phyloP scores from a whole-genome alignment of 2,797 vertebrate species.

The Bradypodion pumilum region DNA sequence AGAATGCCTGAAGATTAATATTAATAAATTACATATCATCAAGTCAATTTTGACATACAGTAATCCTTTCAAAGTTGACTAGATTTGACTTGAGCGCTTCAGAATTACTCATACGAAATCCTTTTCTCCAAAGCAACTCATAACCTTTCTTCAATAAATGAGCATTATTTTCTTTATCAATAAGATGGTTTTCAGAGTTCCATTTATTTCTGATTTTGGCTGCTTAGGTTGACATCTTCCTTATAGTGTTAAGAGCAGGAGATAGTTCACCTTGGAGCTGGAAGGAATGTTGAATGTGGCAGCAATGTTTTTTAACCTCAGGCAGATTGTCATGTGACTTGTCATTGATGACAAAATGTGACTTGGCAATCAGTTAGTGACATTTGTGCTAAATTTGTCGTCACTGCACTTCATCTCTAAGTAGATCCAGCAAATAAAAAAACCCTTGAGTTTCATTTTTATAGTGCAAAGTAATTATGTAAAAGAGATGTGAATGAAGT shows the following conservation, averaged over 20 bases:
- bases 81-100: too few species aligned
- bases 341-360: conserved; percentile 3
- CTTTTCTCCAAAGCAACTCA: not conserved
- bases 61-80: too few species aligned
- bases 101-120: too few species aligned
- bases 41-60: too few species aligned
- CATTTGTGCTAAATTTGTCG: conserved; percentile 29
- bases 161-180: not conserved
- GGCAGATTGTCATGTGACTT: conserved; percentile 15
- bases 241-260: not conserved
- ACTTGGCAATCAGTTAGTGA: not conserved
- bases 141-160: not conserved
- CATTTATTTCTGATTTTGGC: conserved; percentile 11
- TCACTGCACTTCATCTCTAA: not conserved
- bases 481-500: conserved; percentile 21
- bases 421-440: not conserved
- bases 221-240: not conserved
- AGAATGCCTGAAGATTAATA: not conserved
- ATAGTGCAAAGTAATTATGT: fast-evolving
- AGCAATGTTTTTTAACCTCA: not conserved
- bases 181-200: not conserved
- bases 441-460: conserved; percentile 1
- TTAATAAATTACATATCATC: not conserved
- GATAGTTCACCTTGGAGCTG: not conserved
- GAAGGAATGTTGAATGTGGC: not conserved